phyloP scores from a whole-genome alignment of 2,888 invertebrate genomes.

The Tetheella fluctuosa region DNA sequence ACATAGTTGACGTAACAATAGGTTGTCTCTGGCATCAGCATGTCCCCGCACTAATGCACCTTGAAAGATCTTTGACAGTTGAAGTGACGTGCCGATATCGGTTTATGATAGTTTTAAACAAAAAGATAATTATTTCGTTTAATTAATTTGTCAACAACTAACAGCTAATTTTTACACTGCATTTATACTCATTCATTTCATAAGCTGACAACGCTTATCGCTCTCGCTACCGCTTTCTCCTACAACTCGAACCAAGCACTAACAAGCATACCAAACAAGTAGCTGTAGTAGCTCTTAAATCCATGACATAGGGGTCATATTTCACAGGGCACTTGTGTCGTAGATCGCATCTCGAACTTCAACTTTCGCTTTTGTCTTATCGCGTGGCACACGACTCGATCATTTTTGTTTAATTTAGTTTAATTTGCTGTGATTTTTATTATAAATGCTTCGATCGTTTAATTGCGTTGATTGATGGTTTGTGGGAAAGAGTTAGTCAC shows the following conservation, averaged over 20 bases:
- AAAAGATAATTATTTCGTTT: no score
- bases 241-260: neutral
- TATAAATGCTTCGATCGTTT: neutral
- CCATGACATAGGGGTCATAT: neutral
- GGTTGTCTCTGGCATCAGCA: no score
- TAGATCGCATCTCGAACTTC: neutral
- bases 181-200: neutral
- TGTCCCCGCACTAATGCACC: no score
- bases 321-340: neutral
- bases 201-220: neutral
- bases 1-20: no score
- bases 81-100: no score
- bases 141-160: no score
- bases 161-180: no score
- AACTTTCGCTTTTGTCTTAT: constrained; percentile 15
- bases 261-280: constrained; percentile 1
- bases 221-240: neutral
- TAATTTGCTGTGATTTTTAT: neutral
- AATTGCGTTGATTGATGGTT: neutral
- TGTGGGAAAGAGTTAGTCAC: neutral
- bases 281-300: neutral
- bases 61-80: no score
- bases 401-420: neutral
- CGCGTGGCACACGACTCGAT: constrained; percentile 10
- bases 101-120: no score